A percentile compares a stretch with the other conserved stretches of the same genome.
These are phyloP conservation scores for Dryas iulia DNA, from an alignment of 1,140 invertebrate species.

Conservation along the genomic window DNA sequence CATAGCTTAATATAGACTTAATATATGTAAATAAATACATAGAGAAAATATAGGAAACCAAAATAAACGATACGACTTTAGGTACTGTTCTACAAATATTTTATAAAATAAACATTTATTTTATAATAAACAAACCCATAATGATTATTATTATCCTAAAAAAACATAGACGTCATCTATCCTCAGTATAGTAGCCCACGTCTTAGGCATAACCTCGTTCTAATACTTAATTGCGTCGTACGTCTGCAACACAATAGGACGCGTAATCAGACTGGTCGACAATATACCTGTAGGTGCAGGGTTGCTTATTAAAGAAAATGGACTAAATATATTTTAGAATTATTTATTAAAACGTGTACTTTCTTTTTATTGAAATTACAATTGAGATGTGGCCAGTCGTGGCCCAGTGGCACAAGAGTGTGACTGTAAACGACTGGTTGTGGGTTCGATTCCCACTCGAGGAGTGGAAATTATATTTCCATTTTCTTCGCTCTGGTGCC, in stretches of 20 bases:
- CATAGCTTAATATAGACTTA: no score
- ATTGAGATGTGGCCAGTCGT: no score
- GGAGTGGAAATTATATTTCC: no score
- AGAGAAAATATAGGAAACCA: no score
- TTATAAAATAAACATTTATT: no score
- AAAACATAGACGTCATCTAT: background rate
- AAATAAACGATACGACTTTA: no score
- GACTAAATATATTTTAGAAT: background rate
- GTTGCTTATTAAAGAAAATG: slow-evolving; percentile 21
- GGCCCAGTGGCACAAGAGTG: no score
- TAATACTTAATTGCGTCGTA: slow-evolving; percentile 69
- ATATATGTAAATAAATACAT: no score
- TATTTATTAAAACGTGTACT: background rate
- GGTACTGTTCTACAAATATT: no score
- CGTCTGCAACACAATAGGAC: slow-evolving; percentile 57
- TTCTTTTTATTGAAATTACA: background rate
- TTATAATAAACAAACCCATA: background rate
- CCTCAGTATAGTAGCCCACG: background rate
- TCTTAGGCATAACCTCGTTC: slow-evolving; percentile 45
- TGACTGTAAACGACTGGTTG: no score
- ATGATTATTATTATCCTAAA: background rate
- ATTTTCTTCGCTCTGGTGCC: no score
- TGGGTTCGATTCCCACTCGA: no score
- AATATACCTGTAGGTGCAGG: slow-evolving; percentile 48
- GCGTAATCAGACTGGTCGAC: slow-evolving; percentile 56